Evolutionary conservation across 2,888 invertebrate genomes (phyloP).

Genomic region (Tachina fera): DNA sequence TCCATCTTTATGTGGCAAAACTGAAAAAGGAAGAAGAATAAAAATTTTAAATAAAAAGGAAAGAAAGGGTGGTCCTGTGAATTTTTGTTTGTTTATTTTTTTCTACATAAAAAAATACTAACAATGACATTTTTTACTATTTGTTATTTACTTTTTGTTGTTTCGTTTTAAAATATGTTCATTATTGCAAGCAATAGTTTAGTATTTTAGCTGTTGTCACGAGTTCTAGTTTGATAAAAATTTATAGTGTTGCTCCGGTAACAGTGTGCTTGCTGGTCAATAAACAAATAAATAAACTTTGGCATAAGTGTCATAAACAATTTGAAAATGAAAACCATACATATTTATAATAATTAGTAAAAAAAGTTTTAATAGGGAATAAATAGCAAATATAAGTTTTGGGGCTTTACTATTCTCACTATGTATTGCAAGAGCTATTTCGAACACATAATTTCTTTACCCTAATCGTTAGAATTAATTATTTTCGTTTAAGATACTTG

Average conservation of each 20-base stretch:
- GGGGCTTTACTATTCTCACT: no score
- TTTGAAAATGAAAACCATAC: neutral
- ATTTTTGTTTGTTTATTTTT: no score
- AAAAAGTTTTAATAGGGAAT: no score
- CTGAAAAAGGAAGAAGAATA: neutral
- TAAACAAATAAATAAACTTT: slow-evolving; percentile 9
- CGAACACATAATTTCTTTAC: no score
- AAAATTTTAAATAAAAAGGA: neutral
- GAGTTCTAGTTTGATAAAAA: slow-evolving; percentile 17
- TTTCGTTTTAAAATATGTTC: neutral
- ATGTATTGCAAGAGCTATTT: no score
- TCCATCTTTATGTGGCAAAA: neutral
- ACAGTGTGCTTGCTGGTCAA: slow-evolving; percentile 14
- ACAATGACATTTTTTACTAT: slow-evolving; percentile 13
- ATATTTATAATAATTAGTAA: no score
- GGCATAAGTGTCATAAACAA: slow-evolving; percentile 14
- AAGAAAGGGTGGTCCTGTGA: neutral
- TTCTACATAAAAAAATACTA: neutral
- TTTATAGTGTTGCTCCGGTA: slow-evolving; percentile 5
- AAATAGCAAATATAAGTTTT: no score
- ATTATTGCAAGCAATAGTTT: slow-evolving; percentile 30
- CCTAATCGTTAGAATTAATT: no score
- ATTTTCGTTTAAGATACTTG: no score
- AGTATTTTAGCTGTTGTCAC: slow-evolving; percentile 18
- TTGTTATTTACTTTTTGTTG: neutral